Evolutionary conservation across 2,797 vertebrate species (phyloP).

Genomic region (Myotis myotis): DNA sequence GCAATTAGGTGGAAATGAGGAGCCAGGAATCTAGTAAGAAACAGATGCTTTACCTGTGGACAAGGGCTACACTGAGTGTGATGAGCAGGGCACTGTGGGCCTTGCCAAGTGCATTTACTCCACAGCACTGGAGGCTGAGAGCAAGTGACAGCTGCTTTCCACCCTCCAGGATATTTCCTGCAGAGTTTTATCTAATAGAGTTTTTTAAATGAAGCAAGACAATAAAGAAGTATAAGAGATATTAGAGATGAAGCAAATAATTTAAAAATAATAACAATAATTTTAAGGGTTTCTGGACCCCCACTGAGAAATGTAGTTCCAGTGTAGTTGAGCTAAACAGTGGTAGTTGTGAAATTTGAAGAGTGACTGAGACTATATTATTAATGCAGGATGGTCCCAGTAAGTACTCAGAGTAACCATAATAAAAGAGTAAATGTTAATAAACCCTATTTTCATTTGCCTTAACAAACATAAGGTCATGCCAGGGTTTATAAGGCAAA

Average conservation of each 20-base stretch:
- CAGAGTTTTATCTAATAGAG: not conserved
- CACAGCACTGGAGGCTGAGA: fast-evolving
- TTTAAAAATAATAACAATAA: not conserved
- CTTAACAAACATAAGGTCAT: too few species aligned
- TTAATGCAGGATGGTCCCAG: too few species aligned
- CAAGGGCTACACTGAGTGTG: fast-evolving
- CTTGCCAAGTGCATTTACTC: not conserved
- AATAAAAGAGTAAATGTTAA: too few species aligned
- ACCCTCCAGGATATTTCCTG: not conserved
- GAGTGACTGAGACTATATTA: too few species aligned
- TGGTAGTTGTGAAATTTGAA: too few species aligned
- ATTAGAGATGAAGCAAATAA: not conserved
- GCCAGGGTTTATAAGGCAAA: too few species aligned
- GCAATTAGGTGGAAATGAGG: not conserved
- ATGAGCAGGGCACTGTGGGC: not conserved
- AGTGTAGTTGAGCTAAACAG: too few species aligned
- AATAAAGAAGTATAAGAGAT: not conserved
- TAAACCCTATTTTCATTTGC: too few species aligned
- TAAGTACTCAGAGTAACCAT: too few species aligned
- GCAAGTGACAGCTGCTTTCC: not conserved
- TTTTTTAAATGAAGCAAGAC: not conserved
- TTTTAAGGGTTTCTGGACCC: not conserved
- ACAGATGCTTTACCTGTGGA: not conserved
- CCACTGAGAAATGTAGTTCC: not conserved
- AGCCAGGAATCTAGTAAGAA: not conserved